A percentile compares a stretch with the other conserved stretches of the same genome.
Evolutionary conservation across 1,140 invertebrate species (phyloP).

Genomic region (Calliphora vicina): DNA sequence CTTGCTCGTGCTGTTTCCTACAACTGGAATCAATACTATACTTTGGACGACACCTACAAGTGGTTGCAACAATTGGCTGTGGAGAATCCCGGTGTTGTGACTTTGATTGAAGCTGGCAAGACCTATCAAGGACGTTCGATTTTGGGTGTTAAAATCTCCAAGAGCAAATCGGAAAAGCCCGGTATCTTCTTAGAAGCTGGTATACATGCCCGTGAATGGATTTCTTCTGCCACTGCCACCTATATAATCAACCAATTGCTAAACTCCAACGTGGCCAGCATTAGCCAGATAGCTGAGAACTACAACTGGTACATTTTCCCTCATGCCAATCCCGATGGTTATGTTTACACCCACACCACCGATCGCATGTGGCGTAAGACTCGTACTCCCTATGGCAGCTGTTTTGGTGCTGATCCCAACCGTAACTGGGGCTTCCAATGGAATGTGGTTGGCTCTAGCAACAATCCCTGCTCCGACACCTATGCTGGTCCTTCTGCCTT

Average conservation of each 20-base stretch:
- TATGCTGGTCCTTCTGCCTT: conserved; percentile 69
- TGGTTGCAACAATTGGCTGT: conserved; percentile 63
- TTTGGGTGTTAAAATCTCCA: conserved; percentile 64
- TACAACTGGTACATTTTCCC: conserved; percentile 80
- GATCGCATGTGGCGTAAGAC: conserved; percentile 75
- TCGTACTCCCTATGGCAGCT: conserved; percentile 64
- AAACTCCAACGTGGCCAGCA: conserved; percentile 61
- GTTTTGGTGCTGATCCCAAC: conserved; percentile 72
- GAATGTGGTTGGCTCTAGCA: conserved; percentile 68
- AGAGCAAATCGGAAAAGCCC: conserved; percentile 50
- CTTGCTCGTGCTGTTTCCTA: conserved; percentile 47
- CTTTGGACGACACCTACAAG: conserved; percentile 65
- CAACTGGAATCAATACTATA: conserved; percentile 64
- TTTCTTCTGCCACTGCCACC: conserved; percentile 70
- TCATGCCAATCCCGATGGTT: conserved; percentile 76
- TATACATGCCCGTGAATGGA: conserved; percentile 78
- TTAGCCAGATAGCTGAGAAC: conserved; percentile 65
- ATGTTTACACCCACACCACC: conserved; percentile 67
- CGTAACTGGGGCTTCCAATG: conserved; percentile 76
- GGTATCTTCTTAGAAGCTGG: conserved; percentile 67
- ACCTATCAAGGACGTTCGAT: conserved; percentile 67
- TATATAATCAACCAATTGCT: conserved; percentile 70
- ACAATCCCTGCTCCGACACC: conserved; percentile 67
- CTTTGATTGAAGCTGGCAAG: conserved; percentile 63
- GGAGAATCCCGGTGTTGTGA: conserved; percentile 61